Evolutionary conservation across 2,113 vertebrate genomes (phyloP).

Genomic region (Lepus timidus): DNA sequence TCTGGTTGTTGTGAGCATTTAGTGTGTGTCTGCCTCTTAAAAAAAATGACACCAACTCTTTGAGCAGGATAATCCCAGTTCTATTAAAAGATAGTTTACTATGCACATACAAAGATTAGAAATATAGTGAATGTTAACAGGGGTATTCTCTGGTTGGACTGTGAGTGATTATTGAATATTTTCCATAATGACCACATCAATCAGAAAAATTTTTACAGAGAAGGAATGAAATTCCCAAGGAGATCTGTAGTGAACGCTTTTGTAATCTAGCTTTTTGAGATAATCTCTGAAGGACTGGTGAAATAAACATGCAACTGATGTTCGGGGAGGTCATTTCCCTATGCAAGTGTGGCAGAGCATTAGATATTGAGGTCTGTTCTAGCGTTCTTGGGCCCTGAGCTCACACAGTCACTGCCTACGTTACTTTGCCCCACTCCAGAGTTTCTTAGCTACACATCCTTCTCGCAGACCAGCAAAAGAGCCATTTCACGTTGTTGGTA

Average conservation of each 20-base stretch:
- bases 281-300: not conserved
- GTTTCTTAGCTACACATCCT: conserved; percentile 29
- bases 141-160: conserved; percentile 8
- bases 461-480: not conserved
- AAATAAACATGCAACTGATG: conserved; percentile 25
- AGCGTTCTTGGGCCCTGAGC: not conserved
- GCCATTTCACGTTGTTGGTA: not conserved
- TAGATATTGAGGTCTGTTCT: conserved; percentile 52
- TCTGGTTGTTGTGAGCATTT: too few relatives aligned
- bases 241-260: conserved; percentile 18
- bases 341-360: not conserved
- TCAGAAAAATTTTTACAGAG: conserved; percentile 26
- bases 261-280: conserved; percentile 11
- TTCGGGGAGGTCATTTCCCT: conserved; percentile 2
- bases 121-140: not conserved
- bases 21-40: not conserved
- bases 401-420: too few relatives aligned
- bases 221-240: conserved; percentile 38
- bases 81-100: conserved; percentile 38
- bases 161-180: conserved; percentile 37
- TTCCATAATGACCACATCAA: conserved; percentile 13
- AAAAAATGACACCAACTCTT: not conserved
- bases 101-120: not conserved
- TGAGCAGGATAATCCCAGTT: not conserved
- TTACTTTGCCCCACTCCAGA: not conserved